Conservation (phyloP, 92 coral and sea anemone genomes). For the Porites evermanni region DNA sequence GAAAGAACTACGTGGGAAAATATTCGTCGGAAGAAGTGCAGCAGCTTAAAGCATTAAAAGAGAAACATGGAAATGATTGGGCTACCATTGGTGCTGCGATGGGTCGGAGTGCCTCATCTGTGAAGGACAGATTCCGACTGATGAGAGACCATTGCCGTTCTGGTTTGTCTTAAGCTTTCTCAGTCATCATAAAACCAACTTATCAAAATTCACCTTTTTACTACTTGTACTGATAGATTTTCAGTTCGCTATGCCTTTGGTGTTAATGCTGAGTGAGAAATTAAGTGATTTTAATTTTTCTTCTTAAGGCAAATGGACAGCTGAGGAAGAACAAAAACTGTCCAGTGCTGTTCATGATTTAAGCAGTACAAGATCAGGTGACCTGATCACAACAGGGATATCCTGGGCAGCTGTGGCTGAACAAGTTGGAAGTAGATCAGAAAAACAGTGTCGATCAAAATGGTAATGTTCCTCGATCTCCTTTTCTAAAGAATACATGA, state of each 20-base stretch:
- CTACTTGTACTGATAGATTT: background rate
- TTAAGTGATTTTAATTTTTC: background rate
- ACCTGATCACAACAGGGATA: constrained; percentile 87
- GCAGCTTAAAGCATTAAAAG: constrained; percentile 82
- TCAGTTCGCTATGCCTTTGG: too few relatives aligned
- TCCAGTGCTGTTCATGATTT: constrained; percentile 92
- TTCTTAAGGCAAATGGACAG: constrained; percentile 88
- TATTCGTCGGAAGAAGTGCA: constrained; percentile 92
- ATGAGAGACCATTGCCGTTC: constrained; percentile 94
- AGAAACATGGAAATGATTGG: constrained; percentile 99
- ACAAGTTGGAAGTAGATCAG: constrained; percentile 92
- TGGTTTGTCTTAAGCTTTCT: constrained; percentile 53
- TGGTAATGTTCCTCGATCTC: constrained; percentile 63
- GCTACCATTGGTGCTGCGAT: constrained; percentile 95
- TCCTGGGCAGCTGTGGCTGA: constrained; percentile 96
- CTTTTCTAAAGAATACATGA: too few relatives aligned
- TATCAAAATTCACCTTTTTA: too few relatives aligned
- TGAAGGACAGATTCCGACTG: constrained; percentile 95
- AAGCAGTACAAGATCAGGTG: constrained; percentile 81
- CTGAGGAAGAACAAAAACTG: constrained; percentile 88
- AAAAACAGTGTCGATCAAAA: constrained; percentile 99
- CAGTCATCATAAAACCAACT: background rate
- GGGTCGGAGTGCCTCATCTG: constrained; percentile 99
- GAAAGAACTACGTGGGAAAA: constrained; percentile 91
- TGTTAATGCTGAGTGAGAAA: background rate